Conservation (phyloP, 2,888 invertebrate genomes). For the Tachina lurida region DNA sequence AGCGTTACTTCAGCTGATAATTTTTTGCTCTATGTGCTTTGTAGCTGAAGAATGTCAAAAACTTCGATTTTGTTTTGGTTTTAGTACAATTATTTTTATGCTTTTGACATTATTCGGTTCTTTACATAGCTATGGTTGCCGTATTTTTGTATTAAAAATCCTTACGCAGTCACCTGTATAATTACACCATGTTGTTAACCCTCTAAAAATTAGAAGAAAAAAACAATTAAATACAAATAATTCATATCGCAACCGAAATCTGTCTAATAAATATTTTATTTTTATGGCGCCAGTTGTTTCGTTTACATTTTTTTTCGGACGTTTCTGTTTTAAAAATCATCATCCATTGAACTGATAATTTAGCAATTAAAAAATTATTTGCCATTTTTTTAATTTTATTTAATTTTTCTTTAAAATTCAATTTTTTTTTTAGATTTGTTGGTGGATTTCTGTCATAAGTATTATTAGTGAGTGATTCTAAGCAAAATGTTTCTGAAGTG, state of each 20-base stretch:
- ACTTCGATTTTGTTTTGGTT: too few species aligned
- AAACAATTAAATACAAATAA: constrained; percentile 33
- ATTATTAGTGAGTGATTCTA: constrained; percentile 5
- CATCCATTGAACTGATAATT: constrained; percentile 66
- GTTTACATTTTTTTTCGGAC: constrained; percentile 36
- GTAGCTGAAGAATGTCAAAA: too few species aligned
- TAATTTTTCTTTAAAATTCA: constrained; percentile 2
- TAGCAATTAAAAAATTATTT: constrained; percentile 66
- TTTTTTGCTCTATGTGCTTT: too few species aligned
- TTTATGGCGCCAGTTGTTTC: constrained; percentile 66
- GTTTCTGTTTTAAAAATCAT: constrained; percentile 53
- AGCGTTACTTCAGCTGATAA: too few species aligned
- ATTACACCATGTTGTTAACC: too few species aligned
- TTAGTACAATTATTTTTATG: too few species aligned
- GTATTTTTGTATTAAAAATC: too few species aligned
- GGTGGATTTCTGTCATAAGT: constrained; percentile 13
- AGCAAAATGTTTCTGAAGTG: constrained; percentile 28
- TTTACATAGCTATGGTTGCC: too few species aligned
- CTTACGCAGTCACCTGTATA: too few species aligned
- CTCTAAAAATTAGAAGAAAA: background rate
- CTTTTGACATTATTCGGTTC: too few species aligned
- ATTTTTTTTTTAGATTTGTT: constrained; percentile 7
- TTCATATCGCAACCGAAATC: constrained; percentile 52
- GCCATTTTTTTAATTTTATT: constrained; percentile 52
- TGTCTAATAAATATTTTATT: constrained; percentile 63